These are phyloP conservation scores for Apoda limacodes DNA, from an alignment of 2,888 invertebrate species.

Conservation along the genomic window DNA sequence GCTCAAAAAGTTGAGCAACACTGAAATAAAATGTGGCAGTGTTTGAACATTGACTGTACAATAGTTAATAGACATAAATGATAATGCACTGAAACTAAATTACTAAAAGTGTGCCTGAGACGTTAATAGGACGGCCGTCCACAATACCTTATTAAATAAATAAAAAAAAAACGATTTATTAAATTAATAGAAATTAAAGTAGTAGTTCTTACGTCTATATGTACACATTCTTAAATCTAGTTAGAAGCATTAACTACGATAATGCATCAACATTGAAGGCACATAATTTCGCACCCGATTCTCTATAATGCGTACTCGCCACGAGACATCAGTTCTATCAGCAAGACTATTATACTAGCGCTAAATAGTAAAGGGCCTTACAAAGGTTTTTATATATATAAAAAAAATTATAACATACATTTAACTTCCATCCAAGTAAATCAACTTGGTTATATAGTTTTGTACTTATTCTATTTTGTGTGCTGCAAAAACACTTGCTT, in stretches of 20 bases:
- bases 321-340: too few relatives aligned
- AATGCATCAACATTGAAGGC: constrained; percentile 68
- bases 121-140: constrained; percentile 22
- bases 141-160: constrained; percentile 53
- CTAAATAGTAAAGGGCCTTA: too few relatives aligned
- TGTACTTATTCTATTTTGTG: too few relatives aligned
- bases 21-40: constrained; percentile 11
- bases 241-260: constrained; percentile 68
- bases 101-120: constrained; percentile 16
- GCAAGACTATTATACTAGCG: too few relatives aligned
- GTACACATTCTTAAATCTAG: constrained; percentile 58
- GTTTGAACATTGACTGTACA: constrained; percentile 11
- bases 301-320: constrained; percentile 46
- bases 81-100: constrained; percentile 11
- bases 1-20: neutral
- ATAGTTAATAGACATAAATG: constrained; percentile 9
- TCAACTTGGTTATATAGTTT: too few relatives aligned
- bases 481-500: too few relatives aligned
- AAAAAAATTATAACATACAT: too few relatives aligned
- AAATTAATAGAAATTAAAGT: constrained; percentile 62
- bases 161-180: constrained; percentile 48
- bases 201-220: constrained; percentile 57
- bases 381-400: too few relatives aligned
- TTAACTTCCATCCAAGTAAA: too few relatives aligned
- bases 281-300: constrained; percentile 68